Base-by-base conservation (phyloP, 2,888 invertebrate genomes). In the Belgica antarctica region DNA sequence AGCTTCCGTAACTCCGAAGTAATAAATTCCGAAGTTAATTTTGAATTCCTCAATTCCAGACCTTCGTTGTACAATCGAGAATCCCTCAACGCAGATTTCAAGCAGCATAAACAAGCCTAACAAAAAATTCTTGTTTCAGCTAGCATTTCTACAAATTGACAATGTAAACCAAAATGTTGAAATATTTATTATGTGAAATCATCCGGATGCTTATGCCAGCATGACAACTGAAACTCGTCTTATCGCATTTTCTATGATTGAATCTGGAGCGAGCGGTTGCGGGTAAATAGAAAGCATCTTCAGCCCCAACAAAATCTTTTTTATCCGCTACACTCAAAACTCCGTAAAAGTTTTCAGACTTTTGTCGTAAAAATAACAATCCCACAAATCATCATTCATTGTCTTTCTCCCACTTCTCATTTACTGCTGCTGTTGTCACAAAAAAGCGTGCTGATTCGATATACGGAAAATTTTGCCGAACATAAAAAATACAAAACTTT, bases 311-410 rank as follows among this genome's bases (percentile, higher is more conserved):
- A 31, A 31, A 4, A 31, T 31, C n/a, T n/a, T n/a, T n/a, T n/a
- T n/a, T n/a, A n/a, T n/a, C n/a, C n/a, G 10, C 41, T 12, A 10
- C 10, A 47, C 47, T 5, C 4, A 52, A 52, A 52, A 52, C 12
- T 34, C 12, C 8, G 7, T 8, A 34, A 22, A 52, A 19, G 22
- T 52, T 52, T 52, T 52, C 19, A 52, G 52, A 52, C 24, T 52
- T 24, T 52, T 15, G 24, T 22, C 52, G 24, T 22, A 52, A 52
- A 3, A 52, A 52, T 22, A 24, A 52, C 19, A 19, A 2, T 52
- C 2, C 52, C 24, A 52, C 52, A 52, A 52, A 19, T 52, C 52
- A 52, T 52, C 19, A 52, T 52, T 52, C 52, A 52, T 19, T 22
- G 52, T 52, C 52, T 52, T 24, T 46, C 17, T 52, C 52, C 22